Evolutionary conservation across 2,888 invertebrate species (phyloP), one percentile per base, ranked within the genome.

Genomic region (Athripsodes cinereus): DNA sequence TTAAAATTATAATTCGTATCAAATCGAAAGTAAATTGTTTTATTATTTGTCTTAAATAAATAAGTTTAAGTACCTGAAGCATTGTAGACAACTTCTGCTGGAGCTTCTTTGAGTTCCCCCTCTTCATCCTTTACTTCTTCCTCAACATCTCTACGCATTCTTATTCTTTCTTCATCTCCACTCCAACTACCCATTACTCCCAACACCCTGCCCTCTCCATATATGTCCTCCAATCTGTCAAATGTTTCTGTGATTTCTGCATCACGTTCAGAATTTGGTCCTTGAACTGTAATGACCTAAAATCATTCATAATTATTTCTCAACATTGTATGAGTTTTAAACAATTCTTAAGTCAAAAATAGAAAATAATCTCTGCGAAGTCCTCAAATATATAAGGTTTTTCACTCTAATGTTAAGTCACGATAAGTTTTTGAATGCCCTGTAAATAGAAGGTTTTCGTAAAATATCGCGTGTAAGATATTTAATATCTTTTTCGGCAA

Each of bases 181-280:
- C 58, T 70, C 20, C 71, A 61, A 63, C 65, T 72, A 69, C 82
- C 83, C 64, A 84, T 66, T 47, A 83, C 79, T 1, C 82, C 83
- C 18, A 84, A 68, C 2, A 83, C 83, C 57, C 76, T 72, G 2
- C 82, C 82, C 3, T 72, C 70, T 0, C 83, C 83, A 62, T 82
- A 82, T 61, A 81, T 80, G 56, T 79, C 78, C 63, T 81, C 73
- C 0, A 83, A 76, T 13, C 83, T 72, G 0, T 79, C 78, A 65
- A 79, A 84, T 8, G 80, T 78, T 63, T 81, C 78, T 6, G 81
- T 75, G 70, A 84, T 76, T 69, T 82, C 81, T 0, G 79, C 78
- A 59, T 83, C 83, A 47, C 82, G 78, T 66, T 82, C 81, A 20
- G 81, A 80, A 70, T 75, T 76, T n/a, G 78, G 79, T 0, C 83